phyloP scores from a whole-genome alignment of 2,113 vertebrate species.

The Oxyruncus cristatus region DNA sequence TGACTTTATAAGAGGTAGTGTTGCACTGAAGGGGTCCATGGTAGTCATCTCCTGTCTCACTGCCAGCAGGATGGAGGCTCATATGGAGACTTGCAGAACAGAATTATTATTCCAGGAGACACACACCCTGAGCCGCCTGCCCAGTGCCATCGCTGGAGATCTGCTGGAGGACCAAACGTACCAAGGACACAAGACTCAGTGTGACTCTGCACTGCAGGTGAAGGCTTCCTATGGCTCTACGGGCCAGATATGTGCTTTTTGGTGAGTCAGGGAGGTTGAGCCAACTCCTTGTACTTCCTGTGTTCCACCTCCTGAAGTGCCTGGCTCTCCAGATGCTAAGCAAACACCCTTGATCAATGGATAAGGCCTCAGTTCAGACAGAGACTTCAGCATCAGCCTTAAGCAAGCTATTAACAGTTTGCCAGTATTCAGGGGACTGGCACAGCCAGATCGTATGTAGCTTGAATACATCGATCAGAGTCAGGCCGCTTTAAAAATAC shows the following conservation, averaged over 20 bases:
- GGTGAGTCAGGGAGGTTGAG: not conserved
- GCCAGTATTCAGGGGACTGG: not conserved
- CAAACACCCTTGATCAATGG: not conserved
- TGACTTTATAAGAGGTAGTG: slow-evolving; percentile 25
- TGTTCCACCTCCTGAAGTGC: not conserved
- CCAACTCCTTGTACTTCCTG: not conserved
- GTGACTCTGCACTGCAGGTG: not conserved
- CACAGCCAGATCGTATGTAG: not conserved
- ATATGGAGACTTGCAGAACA: not conserved
- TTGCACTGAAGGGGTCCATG: not conserved
- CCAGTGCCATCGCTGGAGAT: not conserved
- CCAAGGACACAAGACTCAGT: not conserved
- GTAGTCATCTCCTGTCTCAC: not conserved
- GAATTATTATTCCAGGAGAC: not conserved
- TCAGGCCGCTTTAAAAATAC: not conserved
- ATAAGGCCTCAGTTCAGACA: not conserved
- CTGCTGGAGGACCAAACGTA: not conserved
- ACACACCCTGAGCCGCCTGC: not conserved
- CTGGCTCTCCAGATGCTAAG: not conserved
- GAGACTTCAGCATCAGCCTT: not conserved
- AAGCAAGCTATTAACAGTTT: not conserved
- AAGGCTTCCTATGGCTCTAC: not conserved
- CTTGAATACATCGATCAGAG: not conserved
- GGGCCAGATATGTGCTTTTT: not conserved
- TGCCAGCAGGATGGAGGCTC: not conserved